phyloP scores from a whole-genome alignment of 2,113 vertebrate species.

The Myiopsitta monachus region DNA sequence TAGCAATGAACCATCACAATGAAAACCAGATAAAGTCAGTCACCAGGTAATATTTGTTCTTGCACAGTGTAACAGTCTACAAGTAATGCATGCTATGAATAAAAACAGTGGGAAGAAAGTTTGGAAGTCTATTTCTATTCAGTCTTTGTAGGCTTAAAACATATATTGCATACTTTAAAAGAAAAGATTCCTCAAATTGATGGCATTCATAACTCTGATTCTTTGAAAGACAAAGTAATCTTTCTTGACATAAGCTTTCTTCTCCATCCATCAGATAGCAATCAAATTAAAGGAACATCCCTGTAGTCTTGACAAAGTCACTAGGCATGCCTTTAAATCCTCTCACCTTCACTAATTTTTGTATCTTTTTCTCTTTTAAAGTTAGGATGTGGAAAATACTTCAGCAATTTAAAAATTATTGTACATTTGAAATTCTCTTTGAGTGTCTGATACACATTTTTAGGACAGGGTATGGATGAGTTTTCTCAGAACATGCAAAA shows the following conservation, averaged over 20 bases:
- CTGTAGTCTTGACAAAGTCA: background rate
- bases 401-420: background rate
- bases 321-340: background rate
- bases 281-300: background rate
- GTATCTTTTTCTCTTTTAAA: background rate
- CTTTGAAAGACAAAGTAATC: background rate
- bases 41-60: background rate
- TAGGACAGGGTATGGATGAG: background rate
- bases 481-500: background rate
- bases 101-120: background rate
- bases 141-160: background rate
- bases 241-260: background rate
- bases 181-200: background rate
- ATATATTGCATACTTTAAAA: background rate
- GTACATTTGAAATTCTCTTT: background rate
- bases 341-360: background rate
- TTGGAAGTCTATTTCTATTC: background rate
- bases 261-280: background rate
- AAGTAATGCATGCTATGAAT: accelerated
- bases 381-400: background rate
- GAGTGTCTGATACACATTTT: background rate
- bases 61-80: background rate
- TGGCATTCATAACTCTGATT: background rate
- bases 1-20: background rate
- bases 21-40: background rate